A percentile compares a stretch with the other conserved stretches of the same genome.
Conservation (phyloP, 2,888 invertebrate species). For the Drosophila histrio region DNA sequence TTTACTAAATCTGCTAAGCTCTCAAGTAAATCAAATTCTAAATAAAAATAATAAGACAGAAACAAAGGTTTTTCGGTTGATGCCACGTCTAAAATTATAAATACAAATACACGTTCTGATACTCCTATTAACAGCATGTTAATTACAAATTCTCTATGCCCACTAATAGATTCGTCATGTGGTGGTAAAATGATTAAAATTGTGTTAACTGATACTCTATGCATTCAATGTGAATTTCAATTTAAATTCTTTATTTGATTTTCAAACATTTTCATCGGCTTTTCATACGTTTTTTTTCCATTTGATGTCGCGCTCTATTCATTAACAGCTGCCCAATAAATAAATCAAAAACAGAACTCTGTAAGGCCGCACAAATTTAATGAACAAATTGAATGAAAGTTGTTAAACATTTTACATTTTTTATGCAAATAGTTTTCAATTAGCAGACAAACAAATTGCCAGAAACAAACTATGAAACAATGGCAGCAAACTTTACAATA, state of each 20-base stretch:
- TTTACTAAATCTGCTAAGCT: not conserved
- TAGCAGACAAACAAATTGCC: conserved; percentile 57
- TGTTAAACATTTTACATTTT: conserved; percentile 35
- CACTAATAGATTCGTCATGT: conserved; percentile 74
- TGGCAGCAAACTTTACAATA: conserved; percentile 35
- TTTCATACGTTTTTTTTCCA: conserved; percentile 6
- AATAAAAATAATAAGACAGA: not conserved
- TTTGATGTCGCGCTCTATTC: conserved; percentile 29
- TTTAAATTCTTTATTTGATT: conserved; percentile 18
- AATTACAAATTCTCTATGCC: conserved; percentile 60
- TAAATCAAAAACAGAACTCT: conserved; percentile 58
- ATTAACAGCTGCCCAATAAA: conserved; percentile 54
- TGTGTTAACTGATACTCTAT: conserved; percentile 31
- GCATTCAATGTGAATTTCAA: not conserved
- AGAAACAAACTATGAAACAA: conserved; percentile 42
- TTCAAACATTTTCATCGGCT: conserved; percentile 21
- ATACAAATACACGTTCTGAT: conserved; percentile 5
- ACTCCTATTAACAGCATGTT: conserved; percentile 43
- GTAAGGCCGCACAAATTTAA: conserved; percentile 25
- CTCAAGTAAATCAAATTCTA: not conserved
- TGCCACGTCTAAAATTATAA: conserved; percentile 14
- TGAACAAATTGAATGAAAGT: conserved; percentile 2
- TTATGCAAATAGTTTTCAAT: conserved; percentile 69
- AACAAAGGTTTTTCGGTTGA: not conserved
- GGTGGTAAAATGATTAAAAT: conserved; percentile 31